These are phyloP conservation scores for Sylvilagus floridanus DNA, from an alignment of 2,797 vertebrate genomes.

Conservation along the genomic window DNA sequence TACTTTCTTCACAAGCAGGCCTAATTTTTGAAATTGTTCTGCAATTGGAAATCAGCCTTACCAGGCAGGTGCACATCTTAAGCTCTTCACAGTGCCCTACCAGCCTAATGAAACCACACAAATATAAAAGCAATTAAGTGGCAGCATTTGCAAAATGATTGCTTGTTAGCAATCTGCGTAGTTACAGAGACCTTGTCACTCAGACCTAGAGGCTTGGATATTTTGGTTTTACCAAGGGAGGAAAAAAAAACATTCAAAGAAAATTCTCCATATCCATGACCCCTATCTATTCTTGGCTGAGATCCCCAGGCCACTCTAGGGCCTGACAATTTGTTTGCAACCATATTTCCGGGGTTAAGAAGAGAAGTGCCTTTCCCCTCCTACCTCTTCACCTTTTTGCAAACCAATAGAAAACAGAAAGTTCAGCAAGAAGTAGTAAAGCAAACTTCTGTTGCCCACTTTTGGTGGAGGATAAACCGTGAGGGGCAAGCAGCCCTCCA, in stretches of 20 bases:
- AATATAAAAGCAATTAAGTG: slow-evolving; percentile 47
- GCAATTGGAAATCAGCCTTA: slow-evolving; percentile 56
- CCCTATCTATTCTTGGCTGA: slow-evolving; percentile 45
- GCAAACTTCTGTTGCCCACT: neutral
- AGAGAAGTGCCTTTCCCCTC: neutral
- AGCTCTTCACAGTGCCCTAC: neutral
- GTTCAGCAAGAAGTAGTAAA: neutral
- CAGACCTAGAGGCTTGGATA: slow-evolving; percentile 1
- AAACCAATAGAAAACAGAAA: neutral
- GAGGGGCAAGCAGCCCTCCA: neutral
- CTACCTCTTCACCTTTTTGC: neutral
- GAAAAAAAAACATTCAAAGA: neutral
- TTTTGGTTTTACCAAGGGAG: neutral
- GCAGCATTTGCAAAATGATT: slow-evolving; percentile 51
- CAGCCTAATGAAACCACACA: slow-evolving; percentile 32
- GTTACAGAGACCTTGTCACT: slow-evolving; percentile 50
- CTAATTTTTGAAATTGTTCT: slow-evolving; percentile 53
- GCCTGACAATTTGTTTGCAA: slow-evolving; percentile 53
- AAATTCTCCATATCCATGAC: neutral
- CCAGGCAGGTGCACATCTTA: neutral
- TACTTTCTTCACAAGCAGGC: slow-evolving; percentile 19
- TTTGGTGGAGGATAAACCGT: neutral
- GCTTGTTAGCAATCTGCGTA: slow-evolving; percentile 21
- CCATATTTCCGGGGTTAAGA: neutral
- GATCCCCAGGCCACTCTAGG: neutral